Base-by-base conservation (phyloP, 1,140 invertebrate genomes). In the Procambarus virginalis region DNA sequence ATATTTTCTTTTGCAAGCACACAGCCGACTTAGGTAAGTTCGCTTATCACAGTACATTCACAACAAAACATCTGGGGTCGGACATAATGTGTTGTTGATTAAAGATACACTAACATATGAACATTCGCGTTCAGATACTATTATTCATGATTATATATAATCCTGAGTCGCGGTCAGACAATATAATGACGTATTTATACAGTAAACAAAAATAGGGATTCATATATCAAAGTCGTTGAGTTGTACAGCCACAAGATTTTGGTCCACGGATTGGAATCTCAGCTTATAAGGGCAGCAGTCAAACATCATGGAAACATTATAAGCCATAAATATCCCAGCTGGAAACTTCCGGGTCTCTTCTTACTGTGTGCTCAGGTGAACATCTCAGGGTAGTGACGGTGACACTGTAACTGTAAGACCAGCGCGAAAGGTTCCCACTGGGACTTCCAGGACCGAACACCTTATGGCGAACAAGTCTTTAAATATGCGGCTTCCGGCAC, bases 11-110 rank as follows among this genome's bases (percentile, higher is more conserved):
- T 64, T 83, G 80, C 76, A 82, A 76, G 81, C 73, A 76, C 51
- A 46, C 81, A 64, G 88, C 55, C 58, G 60, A 77, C 81, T 84
- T 89, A 89, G 75, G 73, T 64, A 78, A 89, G 76, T 89, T 84
- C 81, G 48, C 76, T 77, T 89, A 89, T 89, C 88, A 89, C 88
- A 89, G 88, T 89, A 89, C 88, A 88, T 88, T 88, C 86, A 88
- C 78, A 84, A 79, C 58, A 89, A 77, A 84, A 84, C 75, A 84
- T 48, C 82, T 84, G 79, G 76, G 81, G 55, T 86, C 73, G 51
- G 68, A 84, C 76, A 78, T 75, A 84, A 55, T 88, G 60, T 87
- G 58, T 88, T 51, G 4, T 81, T 64, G 49, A 51, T 9, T 86
- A 20, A 85, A 55, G 34, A 55, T 86, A 86, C 45, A 75, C 64